These are phyloP conservation scores for Scarus forsteni DNA, from an alignment of 2,797 vertebrate species.

Conservation along the genomic window DNA sequence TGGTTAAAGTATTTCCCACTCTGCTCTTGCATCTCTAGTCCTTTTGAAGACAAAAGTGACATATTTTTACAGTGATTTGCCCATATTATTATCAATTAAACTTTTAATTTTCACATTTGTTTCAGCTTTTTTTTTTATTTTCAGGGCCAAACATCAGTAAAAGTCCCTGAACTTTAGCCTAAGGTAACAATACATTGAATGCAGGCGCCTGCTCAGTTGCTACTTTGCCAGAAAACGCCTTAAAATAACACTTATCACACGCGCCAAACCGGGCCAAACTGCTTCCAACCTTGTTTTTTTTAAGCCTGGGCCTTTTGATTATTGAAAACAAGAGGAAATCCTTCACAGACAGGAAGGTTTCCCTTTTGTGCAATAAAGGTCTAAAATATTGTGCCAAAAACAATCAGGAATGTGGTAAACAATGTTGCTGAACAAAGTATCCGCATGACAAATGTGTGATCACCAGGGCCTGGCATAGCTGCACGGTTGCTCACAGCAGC, in stretches of 20 bases:
- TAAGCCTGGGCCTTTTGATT: conserved; percentile 59
- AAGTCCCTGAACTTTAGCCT: too few species aligned
- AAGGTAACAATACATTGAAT: too few species aligned
- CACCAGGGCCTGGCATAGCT: conserved; percentile 37
- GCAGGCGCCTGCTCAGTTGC: too few species aligned
- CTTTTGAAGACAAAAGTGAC: too few species aligned
- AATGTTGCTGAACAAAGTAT: conserved; percentile 68
- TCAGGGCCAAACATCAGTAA: too few species aligned
- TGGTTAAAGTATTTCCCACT: too few species aligned
- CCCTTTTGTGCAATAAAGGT: conserved; percentile 76
- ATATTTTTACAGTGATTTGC: too few species aligned
- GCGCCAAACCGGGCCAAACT: conserved; percentile 3
- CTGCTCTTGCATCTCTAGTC: too few species aligned
- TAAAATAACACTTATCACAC: neutral
- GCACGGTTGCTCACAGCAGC: conserved; percentile 59
- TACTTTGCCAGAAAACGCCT: conserved; percentile 11
- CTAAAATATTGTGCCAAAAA: conserved; percentile 75
- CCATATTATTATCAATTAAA: too few species aligned
- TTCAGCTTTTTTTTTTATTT: too few species aligned
- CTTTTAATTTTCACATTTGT: too few species aligned
- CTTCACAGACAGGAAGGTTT: conserved; percentile 80
- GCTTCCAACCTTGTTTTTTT: conserved; percentile 53
- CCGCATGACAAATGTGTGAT: conserved; percentile 57
- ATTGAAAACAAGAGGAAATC: conserved; percentile 83
- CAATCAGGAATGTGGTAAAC: conserved; percentile 76